These are phyloP conservation scores for Corapipo altera DNA, from an alignment of 2,113 vertebrate species.

Conservation along the genomic window DNA sequence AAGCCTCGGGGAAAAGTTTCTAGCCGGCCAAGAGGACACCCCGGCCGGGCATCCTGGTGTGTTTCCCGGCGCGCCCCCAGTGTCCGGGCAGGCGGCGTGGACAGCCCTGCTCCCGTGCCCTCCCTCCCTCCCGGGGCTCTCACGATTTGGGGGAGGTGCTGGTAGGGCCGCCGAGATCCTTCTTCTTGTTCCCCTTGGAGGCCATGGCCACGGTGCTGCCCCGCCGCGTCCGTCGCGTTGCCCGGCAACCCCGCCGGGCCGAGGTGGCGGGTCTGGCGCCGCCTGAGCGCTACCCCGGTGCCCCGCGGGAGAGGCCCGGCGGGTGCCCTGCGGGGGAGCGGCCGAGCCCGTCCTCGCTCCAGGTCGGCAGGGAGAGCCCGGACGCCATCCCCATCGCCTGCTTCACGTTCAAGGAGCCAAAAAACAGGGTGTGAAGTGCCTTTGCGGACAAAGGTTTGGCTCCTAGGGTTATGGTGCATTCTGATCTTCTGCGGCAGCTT, in stretches of 20 bases:
- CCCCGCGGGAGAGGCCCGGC: neutral
- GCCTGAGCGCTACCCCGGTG: neutral
- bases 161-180: neutral
- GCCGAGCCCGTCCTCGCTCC: too few species aligned
- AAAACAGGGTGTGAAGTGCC: rapidly evolving
- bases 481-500: rapidly evolving
- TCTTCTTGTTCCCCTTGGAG: conserved; percentile 20
- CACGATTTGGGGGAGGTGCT: neutral
- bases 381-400: rapidly evolving
- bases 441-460: rapidly evolving
- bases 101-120: neutral
- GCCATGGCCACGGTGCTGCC: neutral
- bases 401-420: rapidly evolving
- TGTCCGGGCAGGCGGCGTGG: too few species aligned
- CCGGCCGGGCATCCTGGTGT: too few species aligned
- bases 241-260: neutral
- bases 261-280: neutral
- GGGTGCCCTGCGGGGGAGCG: neutral
- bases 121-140: neutral
- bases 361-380: rapidly evolving
- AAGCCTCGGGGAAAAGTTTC: too few species aligned
- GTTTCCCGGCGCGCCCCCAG: too few species aligned
- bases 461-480: rapidly evolving
- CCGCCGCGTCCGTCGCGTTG: conserved; percentile 37
- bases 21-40: too few species aligned